A percentile compares a stretch with the other conserved stretches of the same genome.
Evolutionary conservation across 37 sponge, comb jelly and placozoan genomes (phyloP).

Genomic region (Beroe ovata): DNA sequence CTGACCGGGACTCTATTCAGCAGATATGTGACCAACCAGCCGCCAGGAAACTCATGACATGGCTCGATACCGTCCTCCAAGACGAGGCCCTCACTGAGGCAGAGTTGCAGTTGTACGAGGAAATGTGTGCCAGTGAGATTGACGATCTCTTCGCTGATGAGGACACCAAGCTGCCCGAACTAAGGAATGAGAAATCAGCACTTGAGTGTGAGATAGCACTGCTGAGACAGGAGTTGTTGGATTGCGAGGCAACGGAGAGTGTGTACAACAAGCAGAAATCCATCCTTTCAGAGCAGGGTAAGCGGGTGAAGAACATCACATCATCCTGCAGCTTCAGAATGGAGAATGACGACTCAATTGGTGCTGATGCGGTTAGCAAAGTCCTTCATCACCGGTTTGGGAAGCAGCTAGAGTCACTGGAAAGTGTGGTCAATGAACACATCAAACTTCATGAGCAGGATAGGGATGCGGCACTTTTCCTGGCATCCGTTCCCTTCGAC

Average conservation of each 20-base stretch:
- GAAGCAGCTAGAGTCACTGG: conserved; percentile 40
- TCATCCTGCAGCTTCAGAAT: background rate
- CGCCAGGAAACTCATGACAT: conserved; percentile 24
- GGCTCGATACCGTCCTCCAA: conserved; percentile 54
- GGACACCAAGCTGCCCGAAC: background rate
- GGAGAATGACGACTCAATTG: background rate
- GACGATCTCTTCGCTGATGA: background rate
- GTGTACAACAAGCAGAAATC: background rate
- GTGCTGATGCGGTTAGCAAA: background rate
- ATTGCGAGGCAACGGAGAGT: background rate
- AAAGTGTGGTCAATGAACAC: conserved; percentile 8
- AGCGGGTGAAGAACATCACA: background rate
- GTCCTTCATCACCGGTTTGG: conserved; percentile 20
- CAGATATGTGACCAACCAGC: conserved; percentile 62
- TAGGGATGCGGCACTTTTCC: background rate
- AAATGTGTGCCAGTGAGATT: conserved; percentile 5
- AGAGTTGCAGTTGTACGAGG: conserved; percentile 10
- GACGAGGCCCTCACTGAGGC: conserved; percentile 28
- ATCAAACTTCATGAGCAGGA: conserved; percentile 26
- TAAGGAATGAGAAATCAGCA: conserved; percentile 4
- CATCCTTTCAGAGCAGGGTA: background rate
- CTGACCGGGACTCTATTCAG: conserved; percentile 31
- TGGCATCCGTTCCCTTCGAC: background rate
- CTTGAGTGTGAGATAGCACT: conserved; percentile 13
- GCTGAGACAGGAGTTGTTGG: conserved; percentile 33